Base-by-base conservation (phyloP, 2,888 invertebrate genomes). In the Dinocampus coccinellae region DNA sequence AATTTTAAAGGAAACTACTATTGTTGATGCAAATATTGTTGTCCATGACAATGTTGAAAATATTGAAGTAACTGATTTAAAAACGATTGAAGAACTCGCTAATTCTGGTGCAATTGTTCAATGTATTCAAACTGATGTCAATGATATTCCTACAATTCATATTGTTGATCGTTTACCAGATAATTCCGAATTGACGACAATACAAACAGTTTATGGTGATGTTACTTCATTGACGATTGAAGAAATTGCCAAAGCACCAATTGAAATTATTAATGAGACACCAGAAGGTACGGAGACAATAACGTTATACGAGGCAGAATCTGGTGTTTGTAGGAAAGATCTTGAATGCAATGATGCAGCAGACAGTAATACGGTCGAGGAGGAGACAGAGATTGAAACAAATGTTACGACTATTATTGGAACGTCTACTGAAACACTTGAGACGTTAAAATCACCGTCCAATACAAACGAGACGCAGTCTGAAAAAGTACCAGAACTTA, bases 101-200 rank as follows among this genome's bases (percentile, higher is more conserved):
- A 62, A 66, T 47, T 66, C 71, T 22, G 75, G 73, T 2, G 63
- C 73, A n/a, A 73, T 73, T 26, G 73, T 86, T 52, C 82, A 83
- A 2, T 84, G 85, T 70, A 83, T 86, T 62, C 71, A 72, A 57
- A 81, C 76, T 1, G 79, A 78, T 39, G 69, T 77, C 3, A 84
- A 82, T 53, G 81, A 85, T 33, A 83, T 86, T 53, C 85, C 86
- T 3, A 86, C 86, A 4, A 85, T 86, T 73, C 87, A 87, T 26
- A 84, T 87, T 47, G 84, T 85, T 24, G 86, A 87, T 53, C 84
- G 83, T 65, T 73, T 86, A 36, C 83, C 84, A n/a, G 81, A 81
- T 36, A 75, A 69, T 3, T 65, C 75, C 3, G 76, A 76, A 22
- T 70, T 77, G 3, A 68, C 74, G n/a, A 77, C 76, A 39, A 75